Evolutionary conservation across 2,888 invertebrate genomes (phyloP).

Genomic region (Plemyria rubiginata): DNA sequence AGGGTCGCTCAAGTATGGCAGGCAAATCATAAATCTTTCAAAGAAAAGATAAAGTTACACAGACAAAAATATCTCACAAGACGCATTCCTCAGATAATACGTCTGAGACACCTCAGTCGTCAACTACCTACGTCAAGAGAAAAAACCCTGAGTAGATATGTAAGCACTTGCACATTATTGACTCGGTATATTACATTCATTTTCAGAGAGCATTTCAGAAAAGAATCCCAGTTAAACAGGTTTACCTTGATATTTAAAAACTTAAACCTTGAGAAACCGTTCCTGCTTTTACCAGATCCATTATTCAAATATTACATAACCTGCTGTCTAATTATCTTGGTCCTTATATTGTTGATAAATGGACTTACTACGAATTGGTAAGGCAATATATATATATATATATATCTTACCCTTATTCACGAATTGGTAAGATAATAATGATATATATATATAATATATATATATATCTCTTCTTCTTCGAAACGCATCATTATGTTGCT

Average conservation of each 20-base stretch:
- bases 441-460: too few relatives aligned
- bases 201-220: constrained; percentile 88
- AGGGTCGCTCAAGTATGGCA: too few relatives aligned
- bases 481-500: background rate
- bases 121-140: too few relatives aligned
- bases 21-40: too few relatives aligned
- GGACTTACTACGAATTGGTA: constrained; percentile 76
- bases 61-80: too few relatives aligned
- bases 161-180: background rate
- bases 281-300: constrained; percentile 90
- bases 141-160: background rate
- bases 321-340: constrained; percentile 69
- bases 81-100: too few relatives aligned
- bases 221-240: constrained; percentile 83
- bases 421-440: constrained; percentile 63
- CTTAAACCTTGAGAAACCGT: constrained; percentile 88
- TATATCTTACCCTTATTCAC: too few relatives aligned
- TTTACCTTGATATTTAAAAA: constrained; percentile 78
- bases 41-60: too few relatives aligned
- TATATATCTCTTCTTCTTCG: background rate
- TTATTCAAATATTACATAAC: constrained; percentile 91
- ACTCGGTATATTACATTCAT: constrained; percentile 14
- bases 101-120: too few relatives aligned
- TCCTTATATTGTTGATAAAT: constrained; percentile 65
- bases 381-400: constrained; percentile 33